These are phyloP conservation scores for Stratiolaelaps scimitus DNA, from an alignment of 1,140 invertebrate species.

Conservation along the genomic window DNA sequence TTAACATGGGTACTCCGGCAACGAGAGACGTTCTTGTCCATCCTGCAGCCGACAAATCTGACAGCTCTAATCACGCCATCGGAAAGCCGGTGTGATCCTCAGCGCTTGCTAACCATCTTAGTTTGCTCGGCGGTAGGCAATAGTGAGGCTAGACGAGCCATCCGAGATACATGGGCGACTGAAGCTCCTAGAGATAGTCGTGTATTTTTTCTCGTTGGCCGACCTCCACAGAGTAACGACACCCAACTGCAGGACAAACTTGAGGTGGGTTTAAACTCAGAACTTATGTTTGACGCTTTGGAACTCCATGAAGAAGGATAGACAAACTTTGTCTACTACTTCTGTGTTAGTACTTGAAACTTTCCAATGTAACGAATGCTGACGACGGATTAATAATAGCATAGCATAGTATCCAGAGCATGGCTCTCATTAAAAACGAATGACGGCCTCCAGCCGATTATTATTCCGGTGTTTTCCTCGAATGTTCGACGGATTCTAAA, in stretches of 20 bases:
- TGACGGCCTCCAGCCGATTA: too few relatives aligned
- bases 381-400: too few relatives aligned
- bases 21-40: conserved; percentile 15
- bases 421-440: too few relatives aligned
- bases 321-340: too few relatives aligned
- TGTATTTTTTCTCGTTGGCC: conserved; percentile 33
- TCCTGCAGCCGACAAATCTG: conserved; percentile 13
- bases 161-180: conserved; percentile 62
- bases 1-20: conserved; percentile 13
- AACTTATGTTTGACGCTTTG: too few relatives aligned
- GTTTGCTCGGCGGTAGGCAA: conserved; percentile 58
- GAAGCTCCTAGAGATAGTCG: conserved; percentile 29
- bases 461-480: too few relatives aligned
- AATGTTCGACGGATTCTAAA: too few relatives aligned
- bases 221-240: conserved; percentile 28
- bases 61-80: not conserved
- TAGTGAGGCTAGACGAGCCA: conserved; percentile 51
- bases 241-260: conserved; percentile 29
- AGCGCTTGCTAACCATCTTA: conserved; percentile 53
- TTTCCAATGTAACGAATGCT: too few relatives aligned
- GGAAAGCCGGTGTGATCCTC: conserved; percentile 12
- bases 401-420: too few relatives aligned
- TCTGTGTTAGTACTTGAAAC: too few relatives aligned
- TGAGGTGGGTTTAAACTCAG: conserved; percentile 35
- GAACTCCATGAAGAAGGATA: too few relatives aligned